These are phyloP conservation scores for Tenthredo notha DNA, from an alignment of 2,888 invertebrate species.

Conservation along the genomic window DNA sequence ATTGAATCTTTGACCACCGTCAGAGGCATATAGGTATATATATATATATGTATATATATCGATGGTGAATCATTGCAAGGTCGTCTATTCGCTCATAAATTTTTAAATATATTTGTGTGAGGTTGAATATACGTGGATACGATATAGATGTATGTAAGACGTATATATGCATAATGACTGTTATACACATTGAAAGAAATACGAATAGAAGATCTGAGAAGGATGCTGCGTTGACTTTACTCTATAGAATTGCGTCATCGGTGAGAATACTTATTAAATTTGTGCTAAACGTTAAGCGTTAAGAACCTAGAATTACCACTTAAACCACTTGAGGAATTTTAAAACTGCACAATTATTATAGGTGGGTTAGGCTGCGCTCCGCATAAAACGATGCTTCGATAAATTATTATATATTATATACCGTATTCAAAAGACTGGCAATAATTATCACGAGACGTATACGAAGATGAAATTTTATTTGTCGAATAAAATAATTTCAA, in stretches of 20 bases:
- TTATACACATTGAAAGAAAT: background rate
- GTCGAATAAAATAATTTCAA: background rate
- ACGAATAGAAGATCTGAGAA: conserved; percentile 28
- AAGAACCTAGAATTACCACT: background rate
- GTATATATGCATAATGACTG: background rate
- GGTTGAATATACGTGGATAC: background rate
- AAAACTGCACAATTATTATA: conserved; percentile 5
- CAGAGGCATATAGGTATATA: background rate
- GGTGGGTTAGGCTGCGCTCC: background rate
- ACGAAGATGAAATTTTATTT: background rate
- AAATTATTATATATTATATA: background rate
- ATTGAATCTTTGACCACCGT: background rate
- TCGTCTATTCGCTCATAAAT: conserved; percentile 33
- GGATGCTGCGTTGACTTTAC: conserved; percentile 16
- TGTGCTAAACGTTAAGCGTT: conserved; percentile 26
- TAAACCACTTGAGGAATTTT: background rate
- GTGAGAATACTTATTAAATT: conserved; percentile 35
- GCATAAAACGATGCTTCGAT: background rate
- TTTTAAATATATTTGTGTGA: background rate
- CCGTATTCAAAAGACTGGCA: background rate
- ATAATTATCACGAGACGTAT: background rate
- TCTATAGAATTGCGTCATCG: conserved; percentile 31
- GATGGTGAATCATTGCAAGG: conserved; percentile 36
- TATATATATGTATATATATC: background rate
- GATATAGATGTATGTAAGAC: background rate